Percentiles rank a stretch among this genome's conserved stretches.
These are phyloP conservation scores for Campoplex capitator DNA, from an alignment of 2,888 invertebrate species.

Conservation along the genomic window DNA sequence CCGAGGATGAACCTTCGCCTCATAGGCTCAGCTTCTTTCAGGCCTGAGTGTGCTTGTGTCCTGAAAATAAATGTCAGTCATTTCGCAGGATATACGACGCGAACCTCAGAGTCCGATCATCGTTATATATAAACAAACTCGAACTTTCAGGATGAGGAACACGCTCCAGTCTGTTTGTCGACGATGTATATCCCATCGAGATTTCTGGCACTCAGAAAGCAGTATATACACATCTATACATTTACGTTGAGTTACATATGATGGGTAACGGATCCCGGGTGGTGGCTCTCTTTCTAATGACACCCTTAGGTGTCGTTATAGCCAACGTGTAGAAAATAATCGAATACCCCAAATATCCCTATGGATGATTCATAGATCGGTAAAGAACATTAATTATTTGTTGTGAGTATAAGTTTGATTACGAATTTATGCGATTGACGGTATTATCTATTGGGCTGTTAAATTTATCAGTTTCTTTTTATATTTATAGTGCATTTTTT, in stretches of 20 bases:
- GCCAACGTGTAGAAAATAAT: conserved; percentile 45
- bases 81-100: conserved; percentile 66
- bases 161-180: conserved; percentile 32
- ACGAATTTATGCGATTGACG: neutral
- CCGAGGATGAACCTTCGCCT: conserved; percentile 17
- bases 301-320: conserved; percentile 55
- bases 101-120: conserved; percentile 44
- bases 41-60: conserved; percentile 8
- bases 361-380: conserved; percentile 1
- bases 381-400: neutral
- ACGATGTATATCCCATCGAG: conserved; percentile 12
- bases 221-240: conserved; percentile 11
- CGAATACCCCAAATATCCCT: neutral
- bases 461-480: neutral
- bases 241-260: conserved; percentile 50
- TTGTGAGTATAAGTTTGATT: conserved; percentile 9
- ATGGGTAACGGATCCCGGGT: conserved; percentile 55
- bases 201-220: conserved; percentile 15
- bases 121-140: conserved; percentile 41
- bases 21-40: conserved; percentile 53
- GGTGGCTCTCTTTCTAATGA: conserved; percentile 56
- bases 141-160: conserved; percentile 62
- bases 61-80: conserved; percentile 72
- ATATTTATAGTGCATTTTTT: neutral
- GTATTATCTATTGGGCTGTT: neutral